Percentiles rank a stretch among this genome's conserved stretches.
Evolutionary conservation across 2,113 vertebrate species (phyloP).

Genomic region (Nycticryphes semicollaris): DNA sequence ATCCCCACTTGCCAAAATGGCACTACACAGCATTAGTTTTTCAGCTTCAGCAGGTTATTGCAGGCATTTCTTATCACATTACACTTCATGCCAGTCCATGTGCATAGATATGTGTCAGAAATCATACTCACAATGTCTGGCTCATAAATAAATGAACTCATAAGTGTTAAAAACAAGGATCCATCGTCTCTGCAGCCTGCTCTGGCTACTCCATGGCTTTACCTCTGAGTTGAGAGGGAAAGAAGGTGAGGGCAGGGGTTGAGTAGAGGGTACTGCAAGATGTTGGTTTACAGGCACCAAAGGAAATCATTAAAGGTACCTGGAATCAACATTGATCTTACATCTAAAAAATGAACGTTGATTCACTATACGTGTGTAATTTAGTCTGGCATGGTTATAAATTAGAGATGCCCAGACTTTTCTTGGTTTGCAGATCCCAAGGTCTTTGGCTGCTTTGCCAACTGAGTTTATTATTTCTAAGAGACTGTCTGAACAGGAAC

Average conservation of each 20-base stretch:
- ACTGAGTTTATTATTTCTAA: not conserved
- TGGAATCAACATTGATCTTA: not conserved
- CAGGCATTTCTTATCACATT: slow-evolving; percentile 5
- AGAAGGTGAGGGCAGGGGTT: not conserved
- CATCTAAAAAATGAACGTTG: not conserved
- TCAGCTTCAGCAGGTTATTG: not conserved
- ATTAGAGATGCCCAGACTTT: not conserved
- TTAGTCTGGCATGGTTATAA: slow-evolving; percentile 12
- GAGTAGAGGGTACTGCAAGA: not conserved
- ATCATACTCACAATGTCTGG: not conserved
- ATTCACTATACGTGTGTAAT: not conserved
- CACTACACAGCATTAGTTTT: slow-evolving; percentile 12
- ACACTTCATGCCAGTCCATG: not conserved
- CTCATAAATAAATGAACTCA: slow-evolving; percentile 30
- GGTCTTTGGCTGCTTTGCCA: not conserved
- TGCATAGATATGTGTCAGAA: not conserved
- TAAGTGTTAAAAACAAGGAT: not conserved
- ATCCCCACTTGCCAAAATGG: not conserved
- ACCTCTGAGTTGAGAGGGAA: not conserved
- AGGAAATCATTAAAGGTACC: slow-evolving; percentile 19
- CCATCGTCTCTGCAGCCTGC: not conserved
- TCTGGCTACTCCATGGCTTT: not conserved
- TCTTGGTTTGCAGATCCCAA: not conserved
- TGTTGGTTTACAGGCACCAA: slow-evolving; percentile 24
- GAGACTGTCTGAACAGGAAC: not conserved